phyloP scores from a whole-genome alignment of 2,888 invertebrate genomes.

The Megastigmus dorsalis region DNA sequence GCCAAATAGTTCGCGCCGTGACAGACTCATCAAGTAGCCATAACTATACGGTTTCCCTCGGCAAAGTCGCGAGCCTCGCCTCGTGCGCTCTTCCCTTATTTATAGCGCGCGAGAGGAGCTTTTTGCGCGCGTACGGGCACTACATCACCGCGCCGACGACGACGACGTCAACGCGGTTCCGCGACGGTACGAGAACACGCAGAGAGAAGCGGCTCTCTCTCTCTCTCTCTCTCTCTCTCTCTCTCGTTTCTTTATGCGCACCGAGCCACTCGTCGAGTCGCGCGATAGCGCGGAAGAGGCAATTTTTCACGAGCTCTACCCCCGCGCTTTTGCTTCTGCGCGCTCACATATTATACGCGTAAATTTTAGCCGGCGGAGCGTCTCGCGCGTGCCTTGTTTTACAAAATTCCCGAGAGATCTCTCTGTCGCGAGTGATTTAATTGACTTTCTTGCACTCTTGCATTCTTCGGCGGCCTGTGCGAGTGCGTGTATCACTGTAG shows the following conservation, averaged over 20 bases:
- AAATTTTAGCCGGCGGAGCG: slow-evolving; percentile 32
- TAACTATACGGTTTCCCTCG: too few relatives aligned
- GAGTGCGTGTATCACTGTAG: background rate
- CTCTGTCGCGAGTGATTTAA: slow-evolving; percentile 29
- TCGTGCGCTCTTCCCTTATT: slow-evolving; percentile 10
- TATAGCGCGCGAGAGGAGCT: background rate
- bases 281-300: slow-evolving; percentile 30
- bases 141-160: background rate
- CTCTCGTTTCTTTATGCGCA: background rate
- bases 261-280: slow-evolving; percentile 19
- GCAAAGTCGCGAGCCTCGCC: background rate
- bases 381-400: slow-evolving; percentile 33
- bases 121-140: background rate
- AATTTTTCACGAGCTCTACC: slow-evolving; percentile 49
- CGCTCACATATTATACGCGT: background rate
- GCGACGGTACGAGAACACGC: too few relatives aligned
- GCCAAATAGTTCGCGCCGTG: too few relatives aligned
- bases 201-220: background rate
- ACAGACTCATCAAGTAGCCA: too few relatives aligned
- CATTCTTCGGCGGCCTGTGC: too few relatives aligned
- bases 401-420: slow-evolving; percentile 14
- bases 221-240: background rate
- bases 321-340: background rate
- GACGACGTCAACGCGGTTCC: too few relatives aligned
- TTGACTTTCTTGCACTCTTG: background rate